Percentiles rank a stretch among this genome's conserved stretches.
These are phyloP conservation scores for Piezodorus guildinii DNA, from an alignment of 1,140 invertebrate species.

Conservation along the genomic window DNA sequence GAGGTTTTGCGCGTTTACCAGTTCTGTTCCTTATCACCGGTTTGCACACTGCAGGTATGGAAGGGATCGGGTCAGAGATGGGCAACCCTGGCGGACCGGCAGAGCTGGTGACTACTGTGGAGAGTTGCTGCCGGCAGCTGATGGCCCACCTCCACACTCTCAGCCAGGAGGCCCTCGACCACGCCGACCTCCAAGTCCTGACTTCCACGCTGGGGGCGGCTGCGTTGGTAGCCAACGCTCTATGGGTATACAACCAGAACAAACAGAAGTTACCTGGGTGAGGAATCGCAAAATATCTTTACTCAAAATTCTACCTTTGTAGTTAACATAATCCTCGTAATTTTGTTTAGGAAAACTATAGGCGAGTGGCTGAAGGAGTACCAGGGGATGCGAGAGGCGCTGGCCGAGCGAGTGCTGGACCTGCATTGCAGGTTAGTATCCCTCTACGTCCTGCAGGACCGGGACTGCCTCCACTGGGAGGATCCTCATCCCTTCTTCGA, in stretches of 20 bases:
- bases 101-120: conserved; percentile 53
- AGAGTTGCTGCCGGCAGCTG: conserved; percentile 54
- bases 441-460: conserved; percentile 65
- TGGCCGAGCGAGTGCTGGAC: conserved; percentile 64
- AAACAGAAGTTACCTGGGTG: conserved; percentile 23
- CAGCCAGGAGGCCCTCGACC: conserved; percentile 66
- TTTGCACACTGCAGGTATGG: not conserved
- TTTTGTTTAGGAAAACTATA: conserved; percentile 26
- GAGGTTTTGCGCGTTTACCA: too few relatives aligned
- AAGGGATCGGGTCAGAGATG: not conserved
- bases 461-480: conserved; percentile 56
- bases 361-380: conserved; percentile 51
- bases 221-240: conserved; percentile 57
- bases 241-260: conserved; percentile 56
- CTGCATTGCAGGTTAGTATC: conserved; percentile 60
- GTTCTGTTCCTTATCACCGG: too few relatives aligned
- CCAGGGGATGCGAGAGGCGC: conserved; percentile 64
- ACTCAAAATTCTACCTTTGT: not conserved
- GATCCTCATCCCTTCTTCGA: conserved; percentile 47
- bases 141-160: conserved; percentile 62
- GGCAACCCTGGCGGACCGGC: conserved; percentile 42
- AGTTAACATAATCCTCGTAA: not conserved
- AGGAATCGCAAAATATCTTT: not conserved
- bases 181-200: conserved; percentile 54
- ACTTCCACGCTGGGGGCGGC: conserved; percentile 66